These are phyloP conservation scores for Neogobius melanostomus DNA, from an alignment of 2,113 vertebrate species.

Conservation along the genomic window DNA sequence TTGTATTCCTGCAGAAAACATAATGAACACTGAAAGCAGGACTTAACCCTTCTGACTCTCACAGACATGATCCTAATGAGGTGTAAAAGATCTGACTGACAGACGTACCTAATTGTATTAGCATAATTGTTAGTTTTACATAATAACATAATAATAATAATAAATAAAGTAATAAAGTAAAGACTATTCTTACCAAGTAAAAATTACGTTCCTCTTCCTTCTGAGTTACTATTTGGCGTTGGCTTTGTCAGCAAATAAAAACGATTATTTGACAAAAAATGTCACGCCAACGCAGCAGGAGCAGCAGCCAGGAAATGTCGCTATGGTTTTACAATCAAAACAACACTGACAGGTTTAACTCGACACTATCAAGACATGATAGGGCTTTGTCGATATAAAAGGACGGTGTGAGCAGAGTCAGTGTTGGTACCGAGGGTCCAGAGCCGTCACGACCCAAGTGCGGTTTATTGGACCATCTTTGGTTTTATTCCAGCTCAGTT, in stretches of 20 bases:
- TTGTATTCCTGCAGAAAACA: background rate
- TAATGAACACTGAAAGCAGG: background rate
- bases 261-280: background rate
- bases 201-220: background rate
- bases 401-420: background rate
- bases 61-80: no score
- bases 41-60: no score
- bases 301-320: background rate
- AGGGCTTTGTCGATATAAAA: background rate
- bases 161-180: no score
- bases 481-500: background rate
- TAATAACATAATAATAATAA: background rate
- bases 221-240: conserved; percentile 25
- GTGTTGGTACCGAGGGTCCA: background rate
- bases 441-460: background rate
- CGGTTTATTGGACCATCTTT: background rate
- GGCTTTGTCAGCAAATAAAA: conserved; percentile 24
- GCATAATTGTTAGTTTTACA: background rate
- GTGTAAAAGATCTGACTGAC: no score
- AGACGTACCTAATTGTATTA: background rate
- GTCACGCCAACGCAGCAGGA: background rate
- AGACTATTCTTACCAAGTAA: background rate
- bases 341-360: background rate
- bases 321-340: background rate
- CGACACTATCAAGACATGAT: background rate